Base-by-base conservation (phyloP, 2,113 vertebrate species). In the Pomatorhinus ruficollis region DNA sequence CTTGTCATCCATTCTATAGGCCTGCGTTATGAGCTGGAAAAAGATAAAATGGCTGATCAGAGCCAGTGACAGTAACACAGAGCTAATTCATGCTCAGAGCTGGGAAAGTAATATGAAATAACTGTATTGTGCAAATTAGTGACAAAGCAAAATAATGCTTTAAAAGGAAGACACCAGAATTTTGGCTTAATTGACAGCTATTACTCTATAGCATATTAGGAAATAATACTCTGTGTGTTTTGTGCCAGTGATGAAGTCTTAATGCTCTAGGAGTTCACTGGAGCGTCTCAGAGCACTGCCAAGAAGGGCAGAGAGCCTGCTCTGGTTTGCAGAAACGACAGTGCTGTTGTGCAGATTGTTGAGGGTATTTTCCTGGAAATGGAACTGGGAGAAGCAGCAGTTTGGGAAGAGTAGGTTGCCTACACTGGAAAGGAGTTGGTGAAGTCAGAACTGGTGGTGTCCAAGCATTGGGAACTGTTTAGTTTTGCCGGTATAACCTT, bases 21-120 rank as follows among this genome's bases (percentile, higher is more conserved):
- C 92, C 44, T 93, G 95, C 7, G 72, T 95, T 97, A 93, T 95
- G 95, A 89, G 90, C 88, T 95, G 90, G 90, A 97, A 94, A 97
- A 86, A 83, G 86, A 93, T 71, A 83, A 93, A 95, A 96, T 61
- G 86, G 65, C 52, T 60, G 76, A 72, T 93, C 64, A 84, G 93
- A 94, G 83, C 64, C 83, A 78, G 40, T 33, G 39, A 47, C 72
- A 80, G 84, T 45, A 90, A 84, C 84, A 54, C 66, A 52, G 91
- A 80, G 66, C 71, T 90, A 70, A 87, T 94, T 96, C 68, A 31
- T 83, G 64, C 68, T 89, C 64, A 70, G 68, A 90, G 52, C 68
- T 93, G 72, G 72, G 39, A 81, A 78, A 78, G 56, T 68, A 75
- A 57, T 54, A 47, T 11, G 39, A 81, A 86, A 64, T 90, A 59